A percentile compares a stretch with the other conserved stretches of the same genome.
These are phyloP conservation scores for Zenarchopterus dispar DNA, from an alignment of 2,797 vertebrate genomes.

Conservation along the genomic window DNA sequence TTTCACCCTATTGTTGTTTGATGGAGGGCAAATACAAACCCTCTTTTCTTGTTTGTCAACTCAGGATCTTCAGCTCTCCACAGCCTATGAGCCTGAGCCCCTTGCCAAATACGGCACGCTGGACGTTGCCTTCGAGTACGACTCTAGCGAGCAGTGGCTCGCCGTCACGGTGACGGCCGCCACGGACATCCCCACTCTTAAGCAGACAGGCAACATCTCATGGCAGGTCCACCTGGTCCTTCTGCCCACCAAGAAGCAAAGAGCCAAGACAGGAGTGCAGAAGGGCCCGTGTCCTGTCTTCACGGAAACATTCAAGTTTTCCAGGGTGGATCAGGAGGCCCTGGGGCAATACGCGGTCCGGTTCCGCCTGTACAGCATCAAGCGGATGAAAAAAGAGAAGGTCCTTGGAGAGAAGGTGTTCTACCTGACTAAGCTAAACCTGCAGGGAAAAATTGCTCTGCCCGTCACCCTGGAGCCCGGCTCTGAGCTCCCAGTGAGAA, in stretches of 20 bases:
- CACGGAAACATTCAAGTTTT: conserved; percentile 96
- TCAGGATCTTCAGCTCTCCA: conserved; percentile 87
- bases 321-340: conserved; percentile 92
- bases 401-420: conserved; percentile 98
- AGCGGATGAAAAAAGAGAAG: conserved; percentile 96
- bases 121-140: conserved; percentile 98
- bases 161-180: conserved; percentile 97
- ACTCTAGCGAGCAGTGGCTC: conserved; percentile 93
- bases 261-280: conserved; percentile 95
- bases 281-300: conserved; percentile 96
- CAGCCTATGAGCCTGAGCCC: conserved; percentile 93
- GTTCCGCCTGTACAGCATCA: conserved; percentile 94
- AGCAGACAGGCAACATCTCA: conserved; percentile 92
- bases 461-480: conserved; percentile 95
- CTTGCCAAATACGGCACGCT: conserved; percentile 94
- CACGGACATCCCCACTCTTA: conserved; percentile 94
- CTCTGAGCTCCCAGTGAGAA: conserved; percentile 90
- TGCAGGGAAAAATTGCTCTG: conserved; percentile 95
- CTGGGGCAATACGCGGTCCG: conserved; percentile 94
- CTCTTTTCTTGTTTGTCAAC: conserved; percentile 2
- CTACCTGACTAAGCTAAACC: conserved; percentile 96
- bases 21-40: background rate
- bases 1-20: too few relatives aligned
- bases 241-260: conserved; percentile 95
- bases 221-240: conserved; percentile 99